Evolutionary conservation across 2,797 vertebrate species (phyloP).

Genomic region (Macrochelys suwanniensis): DNA sequence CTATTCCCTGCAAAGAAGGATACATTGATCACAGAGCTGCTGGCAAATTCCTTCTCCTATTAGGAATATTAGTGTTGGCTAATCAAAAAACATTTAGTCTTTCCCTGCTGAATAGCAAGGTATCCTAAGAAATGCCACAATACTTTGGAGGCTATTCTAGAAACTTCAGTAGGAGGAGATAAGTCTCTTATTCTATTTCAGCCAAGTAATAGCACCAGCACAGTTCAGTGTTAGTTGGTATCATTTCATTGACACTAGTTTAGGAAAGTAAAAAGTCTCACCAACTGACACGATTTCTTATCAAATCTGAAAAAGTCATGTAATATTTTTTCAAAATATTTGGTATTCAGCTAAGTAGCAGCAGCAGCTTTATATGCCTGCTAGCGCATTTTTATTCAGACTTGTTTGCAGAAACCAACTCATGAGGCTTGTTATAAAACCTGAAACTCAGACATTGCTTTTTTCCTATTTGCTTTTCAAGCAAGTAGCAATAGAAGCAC

Average conservation of each 20-base stretch:
- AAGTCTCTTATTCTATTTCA: background rate
- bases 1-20: background rate
- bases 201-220: background rate
- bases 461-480: constrained; percentile 58
- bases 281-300: background rate
- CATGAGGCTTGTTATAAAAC: constrained; percentile 29
- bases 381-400: background rate
- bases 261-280: background rate
- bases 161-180: background rate
- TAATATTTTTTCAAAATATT: constrained; percentile 17
- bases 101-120: background rate
- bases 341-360: background rate
- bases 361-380: background rate
- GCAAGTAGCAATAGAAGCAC: background rate
- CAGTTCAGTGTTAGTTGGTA: background rate
- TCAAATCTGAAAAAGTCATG: background rate
- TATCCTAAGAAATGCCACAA: background rate
- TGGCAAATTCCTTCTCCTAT: background rate
- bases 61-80: background rate
- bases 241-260: background rate
- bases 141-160: background rate
- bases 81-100: background rate
- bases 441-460: background rate
- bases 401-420: constrained; percentile 12
- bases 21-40: background rate